These are phyloP conservation scores for Drosophila formosana DNA, from an alignment of 2,888 invertebrate species.

Conservation along the genomic window DNA sequence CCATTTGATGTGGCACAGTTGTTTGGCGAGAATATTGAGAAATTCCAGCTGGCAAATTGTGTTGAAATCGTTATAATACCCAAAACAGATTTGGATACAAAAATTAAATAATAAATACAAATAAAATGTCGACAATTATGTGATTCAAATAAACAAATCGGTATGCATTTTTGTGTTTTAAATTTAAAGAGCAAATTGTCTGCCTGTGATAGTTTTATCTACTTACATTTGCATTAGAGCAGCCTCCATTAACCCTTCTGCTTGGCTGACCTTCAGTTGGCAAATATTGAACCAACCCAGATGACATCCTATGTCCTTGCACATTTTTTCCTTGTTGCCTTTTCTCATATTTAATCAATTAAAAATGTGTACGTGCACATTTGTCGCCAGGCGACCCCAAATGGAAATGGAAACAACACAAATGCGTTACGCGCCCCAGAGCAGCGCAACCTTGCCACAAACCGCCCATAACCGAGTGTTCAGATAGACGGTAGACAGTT, in stretches of 20 bases:
- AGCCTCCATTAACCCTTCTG: constrained; percentile 9
- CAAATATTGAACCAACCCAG: constrained; percentile 15
- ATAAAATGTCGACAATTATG: too few species aligned
- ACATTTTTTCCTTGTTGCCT: constrained; percentile 4
- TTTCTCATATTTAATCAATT: constrained; percentile 72
- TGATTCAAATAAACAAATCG: too few species aligned
- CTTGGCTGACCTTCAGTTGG: constrained; percentile 19
- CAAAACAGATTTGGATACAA: not conserved
- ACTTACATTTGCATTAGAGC: not conserved
- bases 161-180: too few species aligned
- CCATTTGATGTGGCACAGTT: constrained; percentile 68
- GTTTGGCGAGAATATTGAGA: constrained; percentile 28
- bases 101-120: too few species aligned
- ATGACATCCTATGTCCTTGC: constrained; percentile 35
- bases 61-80: not conserved
- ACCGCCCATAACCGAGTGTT: constrained; percentile 22
- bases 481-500: constrained; percentile 15
- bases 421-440: constrained; percentile 27
- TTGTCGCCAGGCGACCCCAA: constrained; percentile 42
- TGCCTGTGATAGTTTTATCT: not conserved
- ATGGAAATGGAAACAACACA: constrained; percentile 41
- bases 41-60: constrained; percentile 24
- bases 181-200: too few species aligned
- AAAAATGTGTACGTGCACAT: constrained; percentile 66
- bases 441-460: constrained; percentile 23